phyloP scores from a whole-genome alignment of 1,140 invertebrate genomes.

The Steinernema feltiae region DNA sequence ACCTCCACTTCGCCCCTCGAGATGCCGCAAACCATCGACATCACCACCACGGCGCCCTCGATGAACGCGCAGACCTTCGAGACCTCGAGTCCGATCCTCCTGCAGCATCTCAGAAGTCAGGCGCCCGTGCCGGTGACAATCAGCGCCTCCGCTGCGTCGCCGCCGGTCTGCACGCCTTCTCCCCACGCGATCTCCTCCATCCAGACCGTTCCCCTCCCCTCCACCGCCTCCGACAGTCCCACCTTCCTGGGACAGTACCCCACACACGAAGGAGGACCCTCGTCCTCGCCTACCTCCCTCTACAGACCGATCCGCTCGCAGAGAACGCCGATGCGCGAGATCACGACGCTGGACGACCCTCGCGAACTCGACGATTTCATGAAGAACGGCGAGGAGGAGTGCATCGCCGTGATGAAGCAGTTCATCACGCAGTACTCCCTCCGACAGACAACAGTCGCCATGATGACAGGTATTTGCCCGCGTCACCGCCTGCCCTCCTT shows the following conservation, averaged over 20 bases:
- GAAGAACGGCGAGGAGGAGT: conserved; percentile 48
- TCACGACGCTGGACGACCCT: conserved; percentile 51
- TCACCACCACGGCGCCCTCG: not conserved
- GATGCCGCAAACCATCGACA: not conserved
- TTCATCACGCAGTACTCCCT: conserved; percentile 56
- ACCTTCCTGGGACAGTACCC: not conserved
- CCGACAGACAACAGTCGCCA: conserved; percentile 53
- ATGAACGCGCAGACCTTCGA: conserved; percentile 3
- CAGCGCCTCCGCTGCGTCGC: conserved; percentile 2
- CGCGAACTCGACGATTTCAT: conserved; percentile 51
- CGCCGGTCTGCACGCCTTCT: not conserved
- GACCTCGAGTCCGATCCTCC: conserved; percentile 22
- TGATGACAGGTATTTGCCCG: conserved; percentile 48
- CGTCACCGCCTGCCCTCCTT: not conserved
- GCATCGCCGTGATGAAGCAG: conserved; percentile 51
- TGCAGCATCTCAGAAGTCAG: conserved; percentile 23
- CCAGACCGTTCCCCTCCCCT: conserved; percentile 20
- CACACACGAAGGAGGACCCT: not conserved
- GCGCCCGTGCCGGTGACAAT: conserved; percentile 18
- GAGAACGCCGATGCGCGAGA: conserved; percentile 50
- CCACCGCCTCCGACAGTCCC: not conserved
- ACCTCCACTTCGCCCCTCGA: not conserved
- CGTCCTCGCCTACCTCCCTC: not conserved
- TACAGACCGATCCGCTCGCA: conserved; percentile 29
- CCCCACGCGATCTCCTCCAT: not conserved